Base-by-base conservation (phyloP, 2,888 invertebrate species). In the Lamellibrachia columna region DNA sequence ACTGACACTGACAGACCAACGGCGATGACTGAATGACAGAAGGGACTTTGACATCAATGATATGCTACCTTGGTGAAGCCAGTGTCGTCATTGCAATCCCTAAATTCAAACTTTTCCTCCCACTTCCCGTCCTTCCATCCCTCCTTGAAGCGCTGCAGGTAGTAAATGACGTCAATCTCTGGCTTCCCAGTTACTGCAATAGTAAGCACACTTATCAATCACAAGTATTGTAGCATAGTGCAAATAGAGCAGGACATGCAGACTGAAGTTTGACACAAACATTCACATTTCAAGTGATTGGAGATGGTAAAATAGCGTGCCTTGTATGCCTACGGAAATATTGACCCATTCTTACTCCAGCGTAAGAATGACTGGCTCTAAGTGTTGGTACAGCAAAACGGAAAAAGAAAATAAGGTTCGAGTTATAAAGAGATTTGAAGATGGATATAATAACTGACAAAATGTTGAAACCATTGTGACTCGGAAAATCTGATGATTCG, bases 111-210 rank as follows among this genome's bases (percentile, higher is more conserved):
- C 96, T 98, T 98, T 92, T 99, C 98, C 94, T 97, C 97, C 97
- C 98, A 99, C 92, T 97, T 97, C 0, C 98, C 98, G 94, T 97
- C 97, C 95, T 97, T 97, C 97, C 99, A 98, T 95, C 98, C 98
- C 95, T 98, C 98, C 94, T 98, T 97, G 95, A 97, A 99, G 96
- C 98, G 98, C 97, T 98, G 98, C 58, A 99, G 97, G 28, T 98
- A 97, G 95, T 98, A 98, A 0, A 98, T 75, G 22, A 75, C 22
- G 22, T 99, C 98, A 11, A 99, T 97, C 92, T 97, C 96, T 3
- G 97, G 96, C n/a, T 96, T 95, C 53, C 97, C 96, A 93, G 96
- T 96, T 94, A 97, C 97, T 97, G 95, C 55, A 92, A 11, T 15
- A 90, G 15, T 7, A 75, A 15, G 75, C 0, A n/a, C 22, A 22